Conservation (phyloP, 2,113 vertebrate species). For the Ailurus styani region DNA sequence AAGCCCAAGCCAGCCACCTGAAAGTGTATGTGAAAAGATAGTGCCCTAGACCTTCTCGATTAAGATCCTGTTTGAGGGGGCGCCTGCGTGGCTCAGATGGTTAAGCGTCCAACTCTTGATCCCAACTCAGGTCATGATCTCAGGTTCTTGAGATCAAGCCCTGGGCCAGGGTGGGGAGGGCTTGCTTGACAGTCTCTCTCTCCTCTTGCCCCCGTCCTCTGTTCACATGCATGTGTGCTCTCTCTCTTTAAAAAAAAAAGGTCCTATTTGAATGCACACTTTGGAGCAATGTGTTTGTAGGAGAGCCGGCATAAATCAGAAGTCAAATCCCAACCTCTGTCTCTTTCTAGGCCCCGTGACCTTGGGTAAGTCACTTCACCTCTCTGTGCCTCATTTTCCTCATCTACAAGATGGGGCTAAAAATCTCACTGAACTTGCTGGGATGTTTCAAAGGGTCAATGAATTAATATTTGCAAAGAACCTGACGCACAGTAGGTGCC, state of each 20-base stretch:
- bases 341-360: not conserved
- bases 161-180: not conserved
- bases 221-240: not conserved
- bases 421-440: not conserved
- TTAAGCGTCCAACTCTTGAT: not conserved
- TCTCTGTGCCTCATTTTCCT: not conserved
- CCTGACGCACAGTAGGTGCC: not conserved
- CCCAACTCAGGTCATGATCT: not conserved
- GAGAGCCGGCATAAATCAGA: not conserved
- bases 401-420: not conserved
- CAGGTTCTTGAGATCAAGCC: not conserved
- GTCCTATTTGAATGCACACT: not conserved
- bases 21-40: not conserved
- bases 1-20: constrained; percentile 6
- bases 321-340: not conserved
- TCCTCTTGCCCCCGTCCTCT: not conserved
- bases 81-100: not conserved
- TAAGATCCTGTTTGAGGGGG: not conserved
- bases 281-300: not conserved
- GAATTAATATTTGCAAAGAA: not conserved
- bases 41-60: not conserved
- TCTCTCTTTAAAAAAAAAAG: not conserved
- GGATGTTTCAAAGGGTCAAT: not conserved
- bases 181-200: not conserved
- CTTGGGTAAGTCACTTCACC: not conserved